Base-by-base conservation (phyloP, 2,113 vertebrate species). In the Motacilla alba region DNA sequence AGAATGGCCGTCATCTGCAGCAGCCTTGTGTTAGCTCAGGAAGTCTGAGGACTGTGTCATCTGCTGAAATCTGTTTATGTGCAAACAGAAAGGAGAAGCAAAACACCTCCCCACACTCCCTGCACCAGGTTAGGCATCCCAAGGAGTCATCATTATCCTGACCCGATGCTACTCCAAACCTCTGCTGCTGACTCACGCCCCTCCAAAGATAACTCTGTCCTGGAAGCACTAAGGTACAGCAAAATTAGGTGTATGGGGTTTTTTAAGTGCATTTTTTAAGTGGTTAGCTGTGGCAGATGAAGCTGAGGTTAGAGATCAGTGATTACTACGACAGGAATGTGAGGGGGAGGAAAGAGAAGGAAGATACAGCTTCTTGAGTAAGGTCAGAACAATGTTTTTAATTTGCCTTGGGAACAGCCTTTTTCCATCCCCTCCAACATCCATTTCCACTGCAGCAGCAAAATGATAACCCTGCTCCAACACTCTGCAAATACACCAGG, bases 31-130 rank as follows among this genome's bases (percentile, higher is more conserved):
- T 89, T 85, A 92, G 87, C 94, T 92, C 92, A 90, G 96, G 92
- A 96, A 96, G 94, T 84, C 95, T 90, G 84, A 75, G 89, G 97
- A 94, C 94, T 77, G 11, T 96, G 93, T 94, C 96, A 93, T 86
- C 84, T 94, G 94, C 94, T 88, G 84, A 55, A 83, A 89, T 89
- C 78, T 94, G 93, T 91, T 95, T 95, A 89, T 85, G 79, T 87
- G 93, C 89, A 89, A 92, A 90, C 60, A 96, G 93, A 96, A 96
- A 91, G 93, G 60, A 94, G 92, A 94, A 96, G 74, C 74, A 96
- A 91, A 95, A 94, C 82, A 91, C 81, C 77, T 92, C 93, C 73
- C 49, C 4, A 20, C 7, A 22, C 44, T 64, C 15, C 50, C 78
- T 64, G 79, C 0, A 0, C 70, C 82, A 89, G 93, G 93, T 82